Evolutionary conservation across 1,140 invertebrate genomes (phyloP), one percentile per base, ranked within the genome.

Genomic region (Caligus rogercresseyi): DNA sequence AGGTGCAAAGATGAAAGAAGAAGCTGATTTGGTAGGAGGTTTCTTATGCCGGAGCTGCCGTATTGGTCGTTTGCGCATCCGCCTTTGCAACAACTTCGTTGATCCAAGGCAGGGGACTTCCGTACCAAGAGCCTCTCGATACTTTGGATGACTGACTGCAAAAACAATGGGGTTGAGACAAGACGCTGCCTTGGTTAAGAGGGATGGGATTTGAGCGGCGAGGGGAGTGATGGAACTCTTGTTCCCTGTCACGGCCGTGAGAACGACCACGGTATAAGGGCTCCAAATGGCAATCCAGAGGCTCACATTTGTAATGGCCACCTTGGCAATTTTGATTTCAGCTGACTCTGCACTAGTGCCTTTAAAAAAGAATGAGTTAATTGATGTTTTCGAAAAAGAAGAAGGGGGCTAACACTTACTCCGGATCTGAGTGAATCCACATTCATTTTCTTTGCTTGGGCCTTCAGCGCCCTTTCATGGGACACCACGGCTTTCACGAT

Each of bases 401-500:
- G 13, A 14, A 53, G 21, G 21, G 52, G 2, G 21, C 11, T 7
- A 53, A 16, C 21, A 4, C 18, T 20, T 53, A 24, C 25, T 18
- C 24, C 24, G 19, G 69, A 69, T 61, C 72, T 51, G 7, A 73
- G 67, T 14, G 70, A 70, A 11, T 70, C 67, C 15, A 73, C 72
- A 63, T 74, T 73, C 72, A 73, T 73, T 65, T 71, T 73, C 63
- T 71, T 71, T 3, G 73, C 73, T 64, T 74, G 71, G 31, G 70
- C 70, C 25, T 69, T 63, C 69, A 78, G 72, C 63, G 75, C 71
- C 54, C 71, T 70, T 65, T 77, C 75, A 67, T 78, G 76, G 18
- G 69, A 67, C 7, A 69, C 69, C 20, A 78, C 74, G 15, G 76
- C 72, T 23, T 68, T 66, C 16, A 76, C 70, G 64, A 78, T 78